These are phyloP conservation scores for Orussus abietinus DNA, from an alignment of 1,140 invertebrate genomes.

Conservation along the genomic window DNA sequence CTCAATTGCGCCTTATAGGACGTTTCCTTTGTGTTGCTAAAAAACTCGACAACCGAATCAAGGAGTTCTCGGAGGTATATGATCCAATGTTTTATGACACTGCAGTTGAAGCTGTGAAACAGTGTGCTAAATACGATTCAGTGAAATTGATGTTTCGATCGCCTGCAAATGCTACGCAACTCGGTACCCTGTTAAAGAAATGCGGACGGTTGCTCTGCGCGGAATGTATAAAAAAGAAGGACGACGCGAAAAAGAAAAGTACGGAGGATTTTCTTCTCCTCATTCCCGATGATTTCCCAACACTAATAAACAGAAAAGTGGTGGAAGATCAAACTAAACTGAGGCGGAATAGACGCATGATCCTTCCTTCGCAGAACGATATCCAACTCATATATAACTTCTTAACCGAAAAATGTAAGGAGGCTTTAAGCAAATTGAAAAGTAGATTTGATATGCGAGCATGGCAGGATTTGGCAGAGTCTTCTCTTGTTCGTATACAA, in stretches of 20 bases:
- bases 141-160: slow-evolving; percentile 8
- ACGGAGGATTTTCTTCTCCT: slow-evolving; percentile 14
- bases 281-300: slow-evolving; percentile 13
- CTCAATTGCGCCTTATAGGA: slow-evolving; percentile 13
- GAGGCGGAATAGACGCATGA: background rate
- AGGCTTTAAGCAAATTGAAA: no score
- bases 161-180: slow-evolving; percentile 9
- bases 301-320: slow-evolving; percentile 11
- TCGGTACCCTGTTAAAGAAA: slow-evolving; percentile 14
- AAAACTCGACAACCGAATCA: slow-evolving; percentile 4
- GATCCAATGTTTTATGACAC: slow-evolving; percentile 7
- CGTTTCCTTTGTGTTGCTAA: slow-evolving; percentile 3
- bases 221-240: slow-evolving; percentile 9
- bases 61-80: slow-evolving; percentile 6
- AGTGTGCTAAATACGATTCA: slow-evolving; percentile 8
- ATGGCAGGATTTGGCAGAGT: no score
- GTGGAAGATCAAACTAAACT: slow-evolving; percentile 13
- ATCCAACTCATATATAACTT: no score
- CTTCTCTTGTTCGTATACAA: no score
- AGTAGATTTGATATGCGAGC: no score
- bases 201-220: background rate
- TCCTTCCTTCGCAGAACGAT: background rate
- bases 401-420: no score
- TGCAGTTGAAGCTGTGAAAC: background rate
- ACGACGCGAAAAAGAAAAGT: slow-evolving; percentile 9